A percentile compares a stretch with the other conserved stretches of the same genome.
Conservation (phyloP, 2,113 vertebrate species). For the Marcusenius ussheri region DNA sequence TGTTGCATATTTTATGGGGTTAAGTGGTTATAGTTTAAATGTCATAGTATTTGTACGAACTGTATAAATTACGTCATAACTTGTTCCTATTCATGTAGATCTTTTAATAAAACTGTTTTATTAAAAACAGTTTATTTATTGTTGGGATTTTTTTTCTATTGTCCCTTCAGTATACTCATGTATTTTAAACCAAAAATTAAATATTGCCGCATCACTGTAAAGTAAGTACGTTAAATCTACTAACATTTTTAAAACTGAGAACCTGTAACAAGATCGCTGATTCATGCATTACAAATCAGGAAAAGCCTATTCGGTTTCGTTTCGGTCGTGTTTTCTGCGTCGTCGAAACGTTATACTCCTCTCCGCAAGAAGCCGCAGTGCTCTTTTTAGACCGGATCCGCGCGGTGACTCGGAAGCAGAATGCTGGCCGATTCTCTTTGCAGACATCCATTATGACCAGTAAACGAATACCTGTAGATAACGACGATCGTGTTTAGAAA, state of each 20-base stretch:
- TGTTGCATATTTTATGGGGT: background rate
- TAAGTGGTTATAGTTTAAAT: background rate
- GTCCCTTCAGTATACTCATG: background rate
- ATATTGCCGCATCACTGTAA: background rate
- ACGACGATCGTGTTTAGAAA: background rate
- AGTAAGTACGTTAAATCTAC: background rate
- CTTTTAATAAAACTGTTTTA: background rate
- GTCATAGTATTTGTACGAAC: background rate
- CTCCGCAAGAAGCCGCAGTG: background rate
- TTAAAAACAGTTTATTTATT: no score
- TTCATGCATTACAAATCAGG: background rate
- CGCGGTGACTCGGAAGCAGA: background rate
- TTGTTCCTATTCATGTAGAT: background rate
- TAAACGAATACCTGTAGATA: background rate
- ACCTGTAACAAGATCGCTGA: background rate
- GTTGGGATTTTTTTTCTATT: background rate
- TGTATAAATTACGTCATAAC: background rate
- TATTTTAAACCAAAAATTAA: background rate
- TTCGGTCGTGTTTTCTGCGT: background rate
- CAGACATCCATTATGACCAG: background rate
- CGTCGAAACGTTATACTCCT: background rate
- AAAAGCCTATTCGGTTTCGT: background rate
- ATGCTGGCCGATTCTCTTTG: background rate
- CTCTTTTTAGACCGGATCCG: background rate
- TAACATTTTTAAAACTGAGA: background rate